Percentiles rank a stretch among this genome's conserved stretches.
Evolutionary conservation across 2,888 invertebrate genomes (phyloP).

Genomic region (Vannuccia rotundouncinata): DNA sequence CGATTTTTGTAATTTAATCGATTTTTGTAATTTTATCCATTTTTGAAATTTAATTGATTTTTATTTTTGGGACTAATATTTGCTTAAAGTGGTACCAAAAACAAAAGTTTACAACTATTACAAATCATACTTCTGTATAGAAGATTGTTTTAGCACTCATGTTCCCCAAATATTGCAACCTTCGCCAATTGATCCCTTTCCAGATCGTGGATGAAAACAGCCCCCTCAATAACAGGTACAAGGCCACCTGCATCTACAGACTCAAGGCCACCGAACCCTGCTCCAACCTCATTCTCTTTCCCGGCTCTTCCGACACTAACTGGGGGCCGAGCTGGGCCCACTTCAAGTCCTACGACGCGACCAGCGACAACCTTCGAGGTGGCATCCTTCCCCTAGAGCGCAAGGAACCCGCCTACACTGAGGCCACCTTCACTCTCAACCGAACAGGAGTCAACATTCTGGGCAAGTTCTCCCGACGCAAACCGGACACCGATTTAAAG

Average conservation of each 20-base stretch:
- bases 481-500: background rate
- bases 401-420: background rate
- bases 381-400: background rate
- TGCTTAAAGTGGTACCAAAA: no score
- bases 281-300: slow-evolving; percentile 1
- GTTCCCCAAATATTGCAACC: no score
- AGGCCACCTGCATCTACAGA: slow-evolving; percentile 1
- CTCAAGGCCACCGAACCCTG: background rate
- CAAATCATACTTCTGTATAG: no score
- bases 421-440: background rate
- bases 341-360: slow-evolving; percentile 35
- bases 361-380: background rate
- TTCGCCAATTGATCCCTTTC: no score
- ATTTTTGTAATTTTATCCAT: no score
- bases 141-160: no score
- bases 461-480: background rate
- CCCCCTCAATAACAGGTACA: background rate
- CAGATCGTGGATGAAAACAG: no score
- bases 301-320: slow-evolving; percentile 34
- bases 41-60: no score
- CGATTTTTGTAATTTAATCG: no score
- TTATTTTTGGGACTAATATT: no score
- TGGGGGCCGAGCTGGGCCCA: slow-evolving; percentile 38
- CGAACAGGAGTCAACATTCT: slow-evolving; percentile 7
- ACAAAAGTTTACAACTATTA: no score